These are phyloP conservation scores for Xenopus petersii DNA, from an alignment of 2,797 vertebrate genomes.

Conservation along the genomic window DNA sequence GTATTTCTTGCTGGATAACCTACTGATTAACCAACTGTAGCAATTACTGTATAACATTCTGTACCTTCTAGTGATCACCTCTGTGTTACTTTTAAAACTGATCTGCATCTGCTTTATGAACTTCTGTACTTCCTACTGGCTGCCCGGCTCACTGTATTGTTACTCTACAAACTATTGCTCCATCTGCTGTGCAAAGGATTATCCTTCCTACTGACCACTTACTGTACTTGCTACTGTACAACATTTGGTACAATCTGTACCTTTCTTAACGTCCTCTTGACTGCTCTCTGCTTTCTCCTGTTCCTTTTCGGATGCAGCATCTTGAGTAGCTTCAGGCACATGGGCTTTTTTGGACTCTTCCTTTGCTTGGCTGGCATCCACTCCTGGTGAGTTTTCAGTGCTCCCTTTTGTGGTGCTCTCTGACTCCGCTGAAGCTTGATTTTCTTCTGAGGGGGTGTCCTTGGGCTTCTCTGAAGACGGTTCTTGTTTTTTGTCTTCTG, in stretches of 20 bases:
- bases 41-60: too few species aligned
- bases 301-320: slow-evolving; percentile 76
- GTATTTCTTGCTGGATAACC: too few species aligned
- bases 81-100: too few species aligned
- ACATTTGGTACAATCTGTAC: neutral
- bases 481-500: slow-evolving; percentile 52
- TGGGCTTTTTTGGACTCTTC: slow-evolving; percentile 96
- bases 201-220: too few species aligned
- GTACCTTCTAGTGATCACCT: too few species aligned
- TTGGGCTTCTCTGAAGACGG: slow-evolving; percentile 61
- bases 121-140: too few species aligned
- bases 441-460: slow-evolving; percentile 74
- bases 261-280: slow-evolving; percentile 88
- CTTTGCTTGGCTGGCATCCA: slow-evolving; percentile 77
- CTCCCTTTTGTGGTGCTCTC: slow-evolving; percentile 78
- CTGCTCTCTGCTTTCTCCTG: slow-evolving; percentile 81
- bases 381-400: slow-evolving; percentile 79
- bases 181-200: too few species aligned
- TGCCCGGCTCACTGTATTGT: too few species aligned
- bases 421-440: slow-evolving; percentile 60
- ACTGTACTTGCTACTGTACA: too few species aligned
- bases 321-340: slow-evolving; percentile 87
- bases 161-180: too few species aligned
- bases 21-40: too few species aligned
- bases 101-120: too few species aligned